These are phyloP conservation scores for Eciton burchellii DNA, from an alignment of 1,140 invertebrate genomes.

Conservation along the genomic window DNA sequence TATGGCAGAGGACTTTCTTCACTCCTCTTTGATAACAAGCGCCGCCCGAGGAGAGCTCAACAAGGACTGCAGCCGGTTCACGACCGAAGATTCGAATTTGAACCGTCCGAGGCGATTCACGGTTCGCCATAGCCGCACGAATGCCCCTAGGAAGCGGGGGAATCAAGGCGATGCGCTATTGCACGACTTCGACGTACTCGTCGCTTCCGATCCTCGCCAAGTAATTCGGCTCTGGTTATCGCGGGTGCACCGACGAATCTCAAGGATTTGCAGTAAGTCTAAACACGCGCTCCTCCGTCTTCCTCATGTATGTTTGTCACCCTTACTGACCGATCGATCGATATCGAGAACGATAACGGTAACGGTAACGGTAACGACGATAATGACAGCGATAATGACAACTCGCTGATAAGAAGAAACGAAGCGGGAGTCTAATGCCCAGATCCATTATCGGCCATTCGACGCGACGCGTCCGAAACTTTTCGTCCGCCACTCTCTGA, in stretches of 20 bases:
- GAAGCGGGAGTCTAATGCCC: neutral
- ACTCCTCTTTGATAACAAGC: conserved; percentile 49
- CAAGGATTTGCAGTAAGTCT: conserved; percentile 66
- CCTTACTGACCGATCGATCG: neutral
- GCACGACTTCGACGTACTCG: conserved; percentile 38
- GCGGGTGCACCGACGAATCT: conserved; percentile 25
- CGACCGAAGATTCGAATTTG: conserved; percentile 16
- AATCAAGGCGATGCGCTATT: neutral
- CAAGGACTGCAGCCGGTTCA: neutral
- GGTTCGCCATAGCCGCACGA: neutral
- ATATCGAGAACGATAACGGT: neutral
- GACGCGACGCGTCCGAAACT: conserved; percentile 7
- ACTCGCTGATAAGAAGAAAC: no score
- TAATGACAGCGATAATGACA: neutral
- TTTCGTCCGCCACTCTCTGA: neutral
- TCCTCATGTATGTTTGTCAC: neutral
- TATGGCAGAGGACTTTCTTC: conserved; percentile 44
- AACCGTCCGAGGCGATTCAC: neutral
- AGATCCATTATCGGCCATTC: neutral
- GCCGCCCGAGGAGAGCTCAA: conserved; percentile 20
- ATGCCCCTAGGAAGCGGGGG: neutral
- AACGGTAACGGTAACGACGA: conserved; percentile 3
- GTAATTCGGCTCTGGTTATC: conserved; percentile 52
- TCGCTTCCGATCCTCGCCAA: conserved; percentile 14
- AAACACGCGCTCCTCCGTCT: neutral